Conservation (phyloP, 2,113 vertebrate species). For the Fukomys damarensis region DNA sequence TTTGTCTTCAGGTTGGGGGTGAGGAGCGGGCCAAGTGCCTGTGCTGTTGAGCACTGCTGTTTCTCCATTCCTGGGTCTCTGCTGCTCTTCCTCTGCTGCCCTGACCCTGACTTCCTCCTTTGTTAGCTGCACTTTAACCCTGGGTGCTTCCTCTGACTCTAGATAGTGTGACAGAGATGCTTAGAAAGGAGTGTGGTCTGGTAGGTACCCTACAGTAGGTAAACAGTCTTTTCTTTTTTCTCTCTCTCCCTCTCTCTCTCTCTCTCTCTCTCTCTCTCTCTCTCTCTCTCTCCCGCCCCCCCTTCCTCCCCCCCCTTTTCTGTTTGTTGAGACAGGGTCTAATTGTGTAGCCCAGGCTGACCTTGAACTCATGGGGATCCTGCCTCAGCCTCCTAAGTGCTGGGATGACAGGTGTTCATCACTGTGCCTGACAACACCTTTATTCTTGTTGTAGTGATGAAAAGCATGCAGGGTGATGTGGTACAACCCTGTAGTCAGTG, state of each 20-base stretch:
- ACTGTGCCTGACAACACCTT: not conserved
- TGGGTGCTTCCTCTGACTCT: not conserved
- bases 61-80: not conserved
- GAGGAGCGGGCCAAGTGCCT: accelerated
- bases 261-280: not conserved
- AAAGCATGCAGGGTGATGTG: not conserved
- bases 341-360: not conserved
- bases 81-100: not conserved
- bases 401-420: not conserved
- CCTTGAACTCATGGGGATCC: not conserved
- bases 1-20: not conserved
- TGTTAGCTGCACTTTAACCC: not conserved
- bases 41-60: not conserved
- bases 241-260: not conserved
- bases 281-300: not conserved
- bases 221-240: not conserved
- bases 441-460: not conserved
- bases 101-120: not conserved
- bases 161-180: not conserved
- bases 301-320: no score
- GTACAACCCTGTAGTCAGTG: not conserved
- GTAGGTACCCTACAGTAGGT: not conserved
- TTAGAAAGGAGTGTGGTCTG: not conserved
- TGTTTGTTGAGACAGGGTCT: not conserved
- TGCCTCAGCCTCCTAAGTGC: not conserved